Evolutionary conservation across 1,140 invertebrate genomes (phyloP).

Genomic region (Brachionus asplanchnoidis): DNA sequence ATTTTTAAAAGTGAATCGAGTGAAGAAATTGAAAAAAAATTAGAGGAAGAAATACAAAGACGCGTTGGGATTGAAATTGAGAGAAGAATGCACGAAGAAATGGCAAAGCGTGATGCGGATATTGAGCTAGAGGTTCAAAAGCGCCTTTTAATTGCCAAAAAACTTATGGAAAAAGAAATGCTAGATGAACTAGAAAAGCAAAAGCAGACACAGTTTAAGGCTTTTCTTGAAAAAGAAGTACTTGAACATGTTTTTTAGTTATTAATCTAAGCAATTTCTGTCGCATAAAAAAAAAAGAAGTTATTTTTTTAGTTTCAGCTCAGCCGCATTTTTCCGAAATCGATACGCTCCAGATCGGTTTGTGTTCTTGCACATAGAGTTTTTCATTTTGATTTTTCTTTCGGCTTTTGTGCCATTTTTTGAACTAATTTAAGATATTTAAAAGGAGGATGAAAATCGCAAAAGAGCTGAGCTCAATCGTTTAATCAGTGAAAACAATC

Average conservation of each 20-base stretch:
- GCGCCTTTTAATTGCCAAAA: background rate
- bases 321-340: background rate
- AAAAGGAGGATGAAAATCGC: conserved; percentile 8
- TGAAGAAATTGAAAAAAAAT: background rate
- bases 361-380: background rate
- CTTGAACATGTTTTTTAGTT: background rate
- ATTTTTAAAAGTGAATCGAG: background rate
- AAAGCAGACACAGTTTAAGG: conserved; percentile 25
- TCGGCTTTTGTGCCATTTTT: background rate
- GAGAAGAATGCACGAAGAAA: background rate
- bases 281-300: background rate
- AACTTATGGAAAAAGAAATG: conserved; percentile 35
- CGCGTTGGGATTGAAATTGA: background rate
- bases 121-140: conserved; percentile 20
- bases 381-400: background rate
- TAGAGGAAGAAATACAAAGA: background rate
- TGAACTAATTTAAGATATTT: background rate
- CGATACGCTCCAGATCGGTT: background rate
- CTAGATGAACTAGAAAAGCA: conserved; percentile 1
- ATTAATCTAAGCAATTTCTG: background rate
- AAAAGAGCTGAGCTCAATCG: conserved; percentile 23
- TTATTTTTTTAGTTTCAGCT: background rate
- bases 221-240: conserved; percentile 37
- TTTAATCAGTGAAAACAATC: conserved; percentile 10
- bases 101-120: background rate